Base-by-base conservation (phyloP, 2,113 vertebrate genomes). In the Gymnobelideus leadbeateri region DNA sequence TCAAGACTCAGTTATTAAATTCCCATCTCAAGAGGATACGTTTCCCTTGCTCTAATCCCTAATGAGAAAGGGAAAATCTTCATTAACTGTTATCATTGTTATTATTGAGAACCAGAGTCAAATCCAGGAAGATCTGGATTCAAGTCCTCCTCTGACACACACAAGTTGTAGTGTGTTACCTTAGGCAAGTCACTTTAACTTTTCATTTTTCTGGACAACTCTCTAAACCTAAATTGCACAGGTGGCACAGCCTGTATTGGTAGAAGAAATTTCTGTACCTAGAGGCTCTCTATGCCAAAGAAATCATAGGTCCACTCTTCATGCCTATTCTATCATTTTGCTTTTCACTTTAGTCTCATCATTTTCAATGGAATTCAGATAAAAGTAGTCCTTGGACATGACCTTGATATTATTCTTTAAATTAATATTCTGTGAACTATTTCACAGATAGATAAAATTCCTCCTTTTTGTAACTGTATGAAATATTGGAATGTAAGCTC, bases 1-100 rank as follows among this genome's bases (percentile, higher is more conserved):
- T 55, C 16, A n/a, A 90, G 92, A 47, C 46, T 50, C 24, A 53
- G 31, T 19, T 93, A 90, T 21, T 61, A 91, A 90, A 95, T n/a
- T 68, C 55, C 7, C 7, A 12, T 94, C 54, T 46, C n/a, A 26
- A 47, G 90, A 89, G 89, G 55, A 55, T 28, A 46, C 6, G 0
- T 43, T 12, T 95, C 61, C 31, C 9, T 54, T 53, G 1, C 90
- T 68, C 91, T 49, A 90, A 91, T 93, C 52, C 89, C 37, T 90
- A 5, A 55, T 68, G 96, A 50, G 68, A 47, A 47, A 93, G 10
- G n/a, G 14, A 25, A 90, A 61, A 16, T 37, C 31, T 68, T 68
- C 61, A 68, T 68, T 68, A 68, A 3, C 26, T 61, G 31, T 68
- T 68, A 16, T 37, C 31, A 61, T 61, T 61, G 31, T 68, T 68